Base-by-base conservation (phyloP, 2,888 invertebrate species). In the Drosophila neonasuta region DNA sequence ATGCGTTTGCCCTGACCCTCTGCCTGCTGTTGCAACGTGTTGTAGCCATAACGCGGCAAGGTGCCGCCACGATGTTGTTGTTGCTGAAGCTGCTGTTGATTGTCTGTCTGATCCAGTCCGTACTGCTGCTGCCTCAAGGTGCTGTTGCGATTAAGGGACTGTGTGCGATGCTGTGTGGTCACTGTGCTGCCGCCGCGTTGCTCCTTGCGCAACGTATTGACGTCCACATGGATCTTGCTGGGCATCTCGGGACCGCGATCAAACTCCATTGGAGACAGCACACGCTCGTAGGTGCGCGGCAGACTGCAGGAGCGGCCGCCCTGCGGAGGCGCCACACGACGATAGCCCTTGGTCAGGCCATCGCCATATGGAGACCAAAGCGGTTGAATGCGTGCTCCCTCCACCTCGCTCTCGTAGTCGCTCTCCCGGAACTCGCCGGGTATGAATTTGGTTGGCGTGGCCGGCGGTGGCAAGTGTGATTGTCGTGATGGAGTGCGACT, bases 361-460 rank as follows among this genome's bases (percentile, higher is more conserved):
- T 93, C 93, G 15, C 93, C 93, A 10, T 92, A 90, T 0, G 94
- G 94, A 0, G 92, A 92, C 95, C 95, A 95, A 60, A 93, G 92
- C 0, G 94, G 92, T 58, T 92, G 92, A 63, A 95, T 94, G 78
- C 92, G 92, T 0, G 91, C 89, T 11, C 91, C 90, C 67, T 95
- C 95, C 5, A 93, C 91, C 79, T 95, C 95, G 85, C 94, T 94
- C 77, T 95, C 94, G 77, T 95, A 95, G 79, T 95, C 95, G 56
- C 94, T 94, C 79, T 94, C 94, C 13, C 93, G 91, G 70, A 93
- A 94, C 66, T 94, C 93, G 10, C 94, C 94, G 6, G 93, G 93
- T 17, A 93, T 89, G 80, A 95, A 95, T 88, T 94, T 94, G 4
- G 92, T 93, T 2, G 94, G 94, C 3, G 92, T 93, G 0, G 93